Evolutionary conservation across 2,113 vertebrate species (phyloP), one percentile per base, ranked within the genome.

Genomic region (Centropus bengalensis): DNA sequence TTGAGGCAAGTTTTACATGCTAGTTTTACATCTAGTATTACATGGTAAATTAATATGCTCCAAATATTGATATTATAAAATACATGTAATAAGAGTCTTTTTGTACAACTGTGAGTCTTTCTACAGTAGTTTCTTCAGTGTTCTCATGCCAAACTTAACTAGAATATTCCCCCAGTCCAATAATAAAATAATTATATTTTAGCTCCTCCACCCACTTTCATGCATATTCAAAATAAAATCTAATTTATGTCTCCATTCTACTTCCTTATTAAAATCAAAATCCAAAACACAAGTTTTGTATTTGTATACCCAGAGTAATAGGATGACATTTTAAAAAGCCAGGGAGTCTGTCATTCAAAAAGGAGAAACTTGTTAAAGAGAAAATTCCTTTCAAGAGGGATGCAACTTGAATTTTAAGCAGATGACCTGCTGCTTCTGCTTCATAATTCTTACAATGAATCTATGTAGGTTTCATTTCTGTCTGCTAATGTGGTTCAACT

Each of bases 401-500:
- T 33, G 9, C 9, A 74, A 30, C 32, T 38, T 0, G 4, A 77
- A 93, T 88, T 95, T 86, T 95, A 75, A 78, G 42, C 11, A 80
- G 40, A 74, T 55, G 55, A 83, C 36, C 49, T 92, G 17, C 68
- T 88, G 55, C 21, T 82, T 27, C 47, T 81, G 18, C 49, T 79
- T 88, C 49, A 40, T 52, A n/a, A 0, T 51, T 83, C 13, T 80
- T 73, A 33, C 23, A 45, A 26, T 55, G 38, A 67, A 45, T 74
- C 63, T 5, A 1, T 73, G 13, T 56, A 69, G 8, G 28, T 88
- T 86, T 88, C 59, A 67, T 36, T 91, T 20, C 42, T 83, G 10
- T 74, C 63, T 94, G 51, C 38, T 91, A 91, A 80, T 86, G 42
- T 81, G 71, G 58, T 76, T 88, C 55, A 86, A 66, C 38, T 80